Conservation (phyloP, 2,888 invertebrate species). For the Alitta virens region DNA sequence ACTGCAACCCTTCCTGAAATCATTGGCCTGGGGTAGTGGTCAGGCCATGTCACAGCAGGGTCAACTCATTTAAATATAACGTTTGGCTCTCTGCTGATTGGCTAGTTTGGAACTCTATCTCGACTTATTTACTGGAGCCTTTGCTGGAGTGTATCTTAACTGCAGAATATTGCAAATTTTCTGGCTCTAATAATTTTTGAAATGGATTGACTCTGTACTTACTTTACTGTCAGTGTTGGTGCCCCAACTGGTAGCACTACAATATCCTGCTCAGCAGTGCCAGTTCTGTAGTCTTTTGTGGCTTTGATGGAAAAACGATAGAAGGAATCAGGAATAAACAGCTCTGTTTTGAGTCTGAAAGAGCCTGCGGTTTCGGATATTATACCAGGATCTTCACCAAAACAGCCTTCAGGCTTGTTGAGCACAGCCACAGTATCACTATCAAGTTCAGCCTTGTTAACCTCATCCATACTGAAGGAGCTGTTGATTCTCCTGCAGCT, state of each 20-base stretch:
- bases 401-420: not conserved
- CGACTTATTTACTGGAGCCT: too few relatives aligned
- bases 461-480: not conserved
- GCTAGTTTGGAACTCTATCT: too few relatives aligned
- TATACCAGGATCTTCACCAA: not conserved
- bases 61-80: too few relatives aligned
- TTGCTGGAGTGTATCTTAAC: too few relatives aligned
- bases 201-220: too few relatives aligned
- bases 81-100: too few relatives aligned
- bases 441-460: not conserved
- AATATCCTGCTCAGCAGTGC: not conserved
- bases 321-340: not conserved
- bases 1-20: too few relatives aligned
- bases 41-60: too few relatives aligned
- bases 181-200: too few relatives aligned
- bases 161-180: too few relatives aligned
- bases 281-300: not conserved
- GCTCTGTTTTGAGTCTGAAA: not conserved
- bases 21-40: too few relatives aligned
- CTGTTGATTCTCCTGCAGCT: not conserved
- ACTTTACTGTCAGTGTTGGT: not conserved
- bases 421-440: not conserved
- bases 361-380: not conserved
- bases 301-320: not conserved
- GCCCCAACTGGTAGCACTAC: not conserved